Percentiles rank a stretch among this genome's conserved stretches.
These are phyloP conservation scores for Chaenogobius annularis DNA, from an alignment of 2,113 vertebrate genomes.

Conservation along the genomic window DNA sequence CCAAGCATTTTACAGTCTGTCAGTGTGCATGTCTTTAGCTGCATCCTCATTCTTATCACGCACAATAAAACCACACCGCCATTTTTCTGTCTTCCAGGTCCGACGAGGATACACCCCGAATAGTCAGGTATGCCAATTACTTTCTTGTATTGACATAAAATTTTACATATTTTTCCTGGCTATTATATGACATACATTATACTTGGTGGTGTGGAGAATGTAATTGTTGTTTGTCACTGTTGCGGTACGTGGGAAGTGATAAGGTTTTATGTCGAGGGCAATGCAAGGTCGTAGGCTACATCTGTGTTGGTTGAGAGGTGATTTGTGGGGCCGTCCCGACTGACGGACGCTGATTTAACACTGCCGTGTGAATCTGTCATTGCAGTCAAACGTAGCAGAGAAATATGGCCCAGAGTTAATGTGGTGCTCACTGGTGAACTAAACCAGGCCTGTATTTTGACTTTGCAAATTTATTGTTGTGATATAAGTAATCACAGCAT, in stretches of 20 bases:
- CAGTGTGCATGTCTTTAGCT: conserved; percentile 22
- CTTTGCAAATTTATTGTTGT: neutral
- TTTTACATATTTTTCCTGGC: neutral
- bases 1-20: conserved; percentile 40
- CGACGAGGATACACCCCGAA: conserved; percentile 54
- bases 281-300: conserved; percentile 41
- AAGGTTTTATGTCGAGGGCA: conserved; percentile 30
- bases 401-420: conserved; percentile 24
- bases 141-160: conserved; percentile 1
- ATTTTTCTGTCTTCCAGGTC: conserved; percentile 51
- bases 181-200: neutral
- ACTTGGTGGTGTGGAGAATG: neutral
- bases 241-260: conserved; percentile 32
- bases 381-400: conserved; percentile 16
- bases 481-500: neutral
- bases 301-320: conserved; percentile 19
- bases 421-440: conserved; percentile 24
- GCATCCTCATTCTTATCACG: conserved; percentile 18
- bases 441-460: neutral
- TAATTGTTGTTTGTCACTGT: conserved; percentile 24
- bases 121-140: conserved; percentile 58
- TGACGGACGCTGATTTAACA: conserved; percentile 46
- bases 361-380: conserved; percentile 35
- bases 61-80: conserved; percentile 9
- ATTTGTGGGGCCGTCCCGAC: conserved; percentile 24